Conservation (phyloP, 2,797 vertebrate species). For the Darevskia nairensis region DNA sequence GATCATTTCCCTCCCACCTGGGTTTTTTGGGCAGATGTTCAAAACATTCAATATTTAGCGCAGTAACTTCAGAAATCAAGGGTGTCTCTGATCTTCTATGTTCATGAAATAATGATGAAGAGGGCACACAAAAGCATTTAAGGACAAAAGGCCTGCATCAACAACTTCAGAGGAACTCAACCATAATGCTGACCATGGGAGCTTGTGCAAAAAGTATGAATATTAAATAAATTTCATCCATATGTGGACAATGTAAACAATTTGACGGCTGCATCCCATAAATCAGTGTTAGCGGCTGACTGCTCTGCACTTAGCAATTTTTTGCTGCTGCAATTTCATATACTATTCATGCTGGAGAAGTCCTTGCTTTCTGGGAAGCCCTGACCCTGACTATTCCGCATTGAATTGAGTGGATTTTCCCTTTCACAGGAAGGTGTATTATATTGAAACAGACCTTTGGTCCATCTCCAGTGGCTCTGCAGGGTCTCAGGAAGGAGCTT, state of each 20-base stretch:
- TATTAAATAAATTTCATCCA: background rate
- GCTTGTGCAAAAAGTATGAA: slow-evolving; percentile 2
- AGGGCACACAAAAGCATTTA: background rate
- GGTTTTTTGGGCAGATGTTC: slow-evolving; percentile 64
- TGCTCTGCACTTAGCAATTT: background rate
- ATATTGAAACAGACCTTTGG: no score
- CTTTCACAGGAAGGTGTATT: background rate
- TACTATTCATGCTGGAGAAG: background rate
- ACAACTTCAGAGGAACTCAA: background rate
- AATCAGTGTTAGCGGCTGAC: background rate
- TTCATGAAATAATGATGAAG: slow-evolving; percentile 23
- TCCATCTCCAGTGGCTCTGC: no score
- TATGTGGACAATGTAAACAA: background rate
- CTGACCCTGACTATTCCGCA: background rate
- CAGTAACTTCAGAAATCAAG: slow-evolving; percentile 52
- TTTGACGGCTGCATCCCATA: background rate
- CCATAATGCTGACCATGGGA: background rate
- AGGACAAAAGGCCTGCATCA: background rate
- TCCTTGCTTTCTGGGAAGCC: background rate
- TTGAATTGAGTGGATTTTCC: background rate
- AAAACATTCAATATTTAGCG: slow-evolving; percentile 40
- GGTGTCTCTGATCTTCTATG: slow-evolving; percentile 49
- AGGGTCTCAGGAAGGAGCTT: no score
- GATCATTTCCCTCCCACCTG: background rate
- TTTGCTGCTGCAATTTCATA: background rate